These are phyloP conservation scores for Plutomurus gul DNA, from an alignment of 1,140 invertebrate genomes.

Conservation along the genomic window DNA sequence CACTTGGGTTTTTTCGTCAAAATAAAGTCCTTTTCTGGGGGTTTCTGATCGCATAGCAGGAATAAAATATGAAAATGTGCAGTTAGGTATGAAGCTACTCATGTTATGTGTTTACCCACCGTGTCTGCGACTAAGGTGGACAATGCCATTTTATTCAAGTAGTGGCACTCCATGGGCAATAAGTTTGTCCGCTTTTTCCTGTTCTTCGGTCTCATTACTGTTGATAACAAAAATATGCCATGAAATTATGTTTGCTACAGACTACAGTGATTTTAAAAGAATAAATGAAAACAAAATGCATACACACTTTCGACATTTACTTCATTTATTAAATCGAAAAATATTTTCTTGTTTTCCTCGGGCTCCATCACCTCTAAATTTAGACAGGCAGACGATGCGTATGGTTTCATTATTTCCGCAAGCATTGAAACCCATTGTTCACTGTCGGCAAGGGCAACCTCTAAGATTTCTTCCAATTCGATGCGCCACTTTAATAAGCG, in stretches of 20 bases:
- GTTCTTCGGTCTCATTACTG: background rate
- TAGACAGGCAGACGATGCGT: conserved; percentile 81
- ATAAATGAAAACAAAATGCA: background rate
- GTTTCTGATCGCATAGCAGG: conserved; percentile 56
- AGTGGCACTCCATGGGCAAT: conserved; percentile 93
- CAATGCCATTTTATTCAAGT: conserved; percentile 91
- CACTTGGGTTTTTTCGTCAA: conserved; percentile 95
- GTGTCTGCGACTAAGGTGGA: conserved; percentile 74
- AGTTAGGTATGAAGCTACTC: too few species aligned
- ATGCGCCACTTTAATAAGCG: conserved; percentile 77
- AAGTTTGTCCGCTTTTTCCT: conserved; percentile 84
- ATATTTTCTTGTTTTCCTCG: conserved; percentile 85
- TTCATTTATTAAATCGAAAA: conserved; percentile 86
- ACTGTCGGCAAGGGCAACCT: conserved; percentile 84
- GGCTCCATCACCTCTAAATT: conserved; percentile 75
- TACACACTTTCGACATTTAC: conserved; percentile 72
- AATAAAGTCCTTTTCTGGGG: conserved; percentile 83
- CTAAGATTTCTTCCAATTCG: conserved; percentile 91
- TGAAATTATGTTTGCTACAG: too few species aligned
- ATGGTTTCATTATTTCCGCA: conserved; percentile 91
- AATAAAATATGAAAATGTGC: too few species aligned
- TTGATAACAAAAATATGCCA: conserved; percentile 41
- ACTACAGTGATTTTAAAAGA: too few species aligned
- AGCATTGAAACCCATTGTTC: conserved; percentile 97
- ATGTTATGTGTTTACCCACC: conserved; percentile 57